Evolutionary conservation across 2,797 vertebrate genomes (phyloP).

Genomic region (Pangasius sanitwongsei): DNA sequence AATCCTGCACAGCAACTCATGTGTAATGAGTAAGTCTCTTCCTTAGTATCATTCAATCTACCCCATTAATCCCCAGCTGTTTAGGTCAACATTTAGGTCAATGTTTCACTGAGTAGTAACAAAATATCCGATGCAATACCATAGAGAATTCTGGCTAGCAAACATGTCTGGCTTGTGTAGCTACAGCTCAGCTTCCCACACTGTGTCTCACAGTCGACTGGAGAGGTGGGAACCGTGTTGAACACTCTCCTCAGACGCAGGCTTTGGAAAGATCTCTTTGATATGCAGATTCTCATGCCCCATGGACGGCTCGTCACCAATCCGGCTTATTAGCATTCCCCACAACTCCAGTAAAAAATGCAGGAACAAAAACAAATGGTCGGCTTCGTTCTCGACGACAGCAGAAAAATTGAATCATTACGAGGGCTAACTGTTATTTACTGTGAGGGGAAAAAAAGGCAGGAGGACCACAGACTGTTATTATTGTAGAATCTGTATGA

Average conservation of each 20-base stretch:
- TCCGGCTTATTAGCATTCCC: constrained; percentile 67
- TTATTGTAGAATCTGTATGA: constrained; percentile 68
- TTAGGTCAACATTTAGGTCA: constrained; percentile 13
- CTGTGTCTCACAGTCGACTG: constrained; percentile 51
- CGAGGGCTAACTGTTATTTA: constrained; percentile 62
- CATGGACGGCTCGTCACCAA: constrained; percentile 55
- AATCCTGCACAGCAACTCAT: neutral
- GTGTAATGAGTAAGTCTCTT: neutral
- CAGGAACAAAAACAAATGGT: constrained; percentile 67
- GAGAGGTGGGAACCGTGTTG: constrained; percentile 47
- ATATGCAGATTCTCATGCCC: constrained; percentile 67
- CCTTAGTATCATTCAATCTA: constrained; percentile 8
- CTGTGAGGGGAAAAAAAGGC: constrained; percentile 59
- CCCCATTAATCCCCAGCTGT: constrained; percentile 33
- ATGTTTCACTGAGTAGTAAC: constrained; percentile 26
- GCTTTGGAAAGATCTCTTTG: constrained; percentile 63
- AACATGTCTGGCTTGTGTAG: constrained; percentile 54
- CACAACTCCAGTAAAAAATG: constrained; percentile 64
- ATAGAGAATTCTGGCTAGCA: constrained; percentile 50
- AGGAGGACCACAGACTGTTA: constrained; percentile 54
- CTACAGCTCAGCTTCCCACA: constrained; percentile 45
- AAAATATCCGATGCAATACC: constrained; percentile 39
- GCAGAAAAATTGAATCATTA: constrained; percentile 69
- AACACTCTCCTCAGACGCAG: constrained; percentile 61
- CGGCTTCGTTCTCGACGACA: constrained; percentile 59